Conservation (phyloP, 2,797 vertebrate species). For the Anguilla megastoma region DNA sequence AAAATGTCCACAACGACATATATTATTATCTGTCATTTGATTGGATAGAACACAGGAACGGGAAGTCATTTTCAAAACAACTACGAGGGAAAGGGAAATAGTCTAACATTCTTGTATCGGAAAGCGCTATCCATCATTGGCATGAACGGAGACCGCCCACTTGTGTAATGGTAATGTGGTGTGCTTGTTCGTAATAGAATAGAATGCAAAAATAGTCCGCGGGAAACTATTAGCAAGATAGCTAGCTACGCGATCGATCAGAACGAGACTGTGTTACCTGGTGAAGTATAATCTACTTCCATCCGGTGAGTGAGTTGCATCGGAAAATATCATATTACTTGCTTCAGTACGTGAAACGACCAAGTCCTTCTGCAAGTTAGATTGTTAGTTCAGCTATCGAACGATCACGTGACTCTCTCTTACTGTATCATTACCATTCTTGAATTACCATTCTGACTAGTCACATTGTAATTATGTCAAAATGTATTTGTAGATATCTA, state of each 20-base stretch:
- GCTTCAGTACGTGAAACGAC: background rate
- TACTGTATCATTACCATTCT: background rate
- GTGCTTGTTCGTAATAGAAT: background rate
- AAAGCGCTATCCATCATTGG: background rate
- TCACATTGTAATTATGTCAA: too few species aligned
- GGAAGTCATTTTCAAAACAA: background rate
- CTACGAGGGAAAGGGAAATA: background rate
- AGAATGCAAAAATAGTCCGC: background rate
- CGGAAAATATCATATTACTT: background rate
- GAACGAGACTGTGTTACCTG: background rate
- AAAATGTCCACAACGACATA: background rate
- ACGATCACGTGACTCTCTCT: background rate
- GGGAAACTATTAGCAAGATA: background rate
- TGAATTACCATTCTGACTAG: too few species aligned
- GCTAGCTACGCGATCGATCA: background rate
- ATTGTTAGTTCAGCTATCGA: background rate
- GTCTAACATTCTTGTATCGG: background rate
- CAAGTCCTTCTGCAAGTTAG: background rate
- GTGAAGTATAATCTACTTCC: background rate
- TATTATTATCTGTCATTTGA: background rate
- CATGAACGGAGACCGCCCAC: background rate
- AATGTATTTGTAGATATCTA: too few species aligned
- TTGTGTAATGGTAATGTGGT: background rate
- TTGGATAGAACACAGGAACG: slow-evolving; percentile 19
- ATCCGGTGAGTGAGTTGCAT: background rate